Percentiles rank a stretch among this genome's conserved stretches.
These are phyloP conservation scores for Turnix velox DNA, from an alignment of 2,113 vertebrate species.

Conservation along the genomic window DNA sequence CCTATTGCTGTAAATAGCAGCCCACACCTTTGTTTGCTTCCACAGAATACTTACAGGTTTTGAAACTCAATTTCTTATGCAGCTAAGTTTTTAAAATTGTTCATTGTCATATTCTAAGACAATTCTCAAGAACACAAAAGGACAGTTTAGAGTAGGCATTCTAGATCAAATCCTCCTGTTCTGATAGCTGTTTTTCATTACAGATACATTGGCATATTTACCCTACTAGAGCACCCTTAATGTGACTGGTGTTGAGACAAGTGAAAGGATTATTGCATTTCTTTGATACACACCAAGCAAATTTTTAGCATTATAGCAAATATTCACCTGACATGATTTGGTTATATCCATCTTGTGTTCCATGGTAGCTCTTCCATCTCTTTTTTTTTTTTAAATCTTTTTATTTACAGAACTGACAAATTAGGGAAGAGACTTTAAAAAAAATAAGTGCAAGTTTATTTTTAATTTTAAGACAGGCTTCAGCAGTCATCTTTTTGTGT, in stretches of 20 bases:
- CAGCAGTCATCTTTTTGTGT: background rate
- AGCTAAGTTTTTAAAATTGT: background rate
- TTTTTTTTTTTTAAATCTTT: background rate
- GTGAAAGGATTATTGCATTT: background rate
- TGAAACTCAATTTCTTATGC: background rate
- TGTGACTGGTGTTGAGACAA: background rate
- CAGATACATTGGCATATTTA: background rate
- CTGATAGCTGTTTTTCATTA: background rate
- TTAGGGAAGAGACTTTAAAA: background rate
- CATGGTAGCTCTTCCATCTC: background rate
- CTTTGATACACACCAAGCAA: accelerated
- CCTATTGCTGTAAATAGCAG: background rate
- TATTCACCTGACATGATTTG: background rate
- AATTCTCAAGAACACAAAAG: background rate
- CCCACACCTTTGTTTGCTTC: background rate
- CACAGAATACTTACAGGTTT: background rate
- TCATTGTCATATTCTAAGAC: background rate
- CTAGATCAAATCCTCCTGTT: background rate
- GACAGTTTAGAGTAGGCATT: background rate
- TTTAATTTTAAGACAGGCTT: background rate
- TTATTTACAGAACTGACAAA: background rate
- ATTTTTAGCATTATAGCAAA: background rate
- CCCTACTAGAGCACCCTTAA: background rate
- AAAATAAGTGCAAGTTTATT: background rate
- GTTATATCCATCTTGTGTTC: background rate